These are phyloP conservation scores for Cygnus atratus DNA, from an alignment of 2,113 vertebrate species.

Conservation along the genomic window DNA sequence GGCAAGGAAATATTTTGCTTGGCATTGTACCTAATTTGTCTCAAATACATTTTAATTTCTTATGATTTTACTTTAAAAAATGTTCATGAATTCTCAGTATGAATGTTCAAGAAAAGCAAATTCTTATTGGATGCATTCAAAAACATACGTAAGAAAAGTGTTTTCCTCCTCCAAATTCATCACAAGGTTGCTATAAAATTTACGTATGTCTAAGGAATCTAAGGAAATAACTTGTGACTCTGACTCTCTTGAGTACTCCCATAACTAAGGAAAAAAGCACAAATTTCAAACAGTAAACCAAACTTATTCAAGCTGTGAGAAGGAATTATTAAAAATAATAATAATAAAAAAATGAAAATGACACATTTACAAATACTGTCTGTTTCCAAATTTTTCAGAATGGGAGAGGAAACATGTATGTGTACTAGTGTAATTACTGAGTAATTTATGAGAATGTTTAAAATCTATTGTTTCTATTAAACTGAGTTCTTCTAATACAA, in stretches of 20 bases:
- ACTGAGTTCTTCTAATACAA: not conserved
- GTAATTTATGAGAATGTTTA: not conserved
- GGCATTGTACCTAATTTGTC: not conserved
- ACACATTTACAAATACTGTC: not conserved
- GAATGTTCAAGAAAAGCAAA: not conserved
- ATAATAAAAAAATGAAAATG: not conserved
- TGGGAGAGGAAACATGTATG: not conserved
- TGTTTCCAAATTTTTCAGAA: not conserved
- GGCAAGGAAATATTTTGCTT: not conserved
- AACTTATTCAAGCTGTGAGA: not conserved
- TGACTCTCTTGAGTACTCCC: not conserved
- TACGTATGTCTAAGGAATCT: not conserved
- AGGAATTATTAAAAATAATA: accelerated
- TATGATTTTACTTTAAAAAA: not conserved
- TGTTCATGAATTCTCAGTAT: not conserved
- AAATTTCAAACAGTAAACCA: not conserved
- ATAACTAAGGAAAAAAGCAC: not conserved
- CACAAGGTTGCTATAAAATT: not conserved
- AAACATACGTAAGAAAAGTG: not conserved
- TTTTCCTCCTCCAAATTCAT: not conserved
- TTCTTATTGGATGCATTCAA: not conserved
- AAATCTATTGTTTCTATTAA: not conserved
- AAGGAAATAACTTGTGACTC: not conserved
- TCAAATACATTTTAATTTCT: not conserved
- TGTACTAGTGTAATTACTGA: not conserved